Percentiles rank a stretch among this genome's conserved stretches.
Conservation (phyloP, 2,888 invertebrate genomes). For the Poecilus cupreus region DNA sequence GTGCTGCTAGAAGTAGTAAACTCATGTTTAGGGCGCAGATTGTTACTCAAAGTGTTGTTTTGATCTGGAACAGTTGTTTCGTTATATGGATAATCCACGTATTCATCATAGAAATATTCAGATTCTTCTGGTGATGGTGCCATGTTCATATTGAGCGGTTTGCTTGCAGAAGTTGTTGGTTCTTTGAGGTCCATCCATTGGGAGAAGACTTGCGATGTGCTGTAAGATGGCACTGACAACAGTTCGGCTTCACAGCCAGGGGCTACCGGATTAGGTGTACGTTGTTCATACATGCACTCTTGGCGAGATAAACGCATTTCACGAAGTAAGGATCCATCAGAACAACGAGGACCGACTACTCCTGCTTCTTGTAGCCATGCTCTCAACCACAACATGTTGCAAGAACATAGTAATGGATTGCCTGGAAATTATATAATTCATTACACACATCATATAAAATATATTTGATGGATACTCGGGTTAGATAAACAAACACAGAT, state of each 20-base stretch:
- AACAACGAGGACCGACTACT: slow-evolving; percentile 84
- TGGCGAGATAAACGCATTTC: slow-evolving; percentile 82
- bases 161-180: slow-evolving; percentile 72
- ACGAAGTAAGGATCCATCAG: slow-evolving; percentile 85
- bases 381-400: slow-evolving; percentile 88
- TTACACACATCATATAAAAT: no score
- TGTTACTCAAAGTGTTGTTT: slow-evolving; percentile 63
- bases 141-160: slow-evolving; percentile 73
- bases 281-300: slow-evolving; percentile 76
- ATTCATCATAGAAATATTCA: slow-evolving; percentile 89
- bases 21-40: slow-evolving; percentile 65
- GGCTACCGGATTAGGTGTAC: slow-evolving; percentile 75
- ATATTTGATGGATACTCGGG: no score
- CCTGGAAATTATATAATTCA: slow-evolving; percentile 76
- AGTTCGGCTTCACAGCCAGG: slow-evolving; percentile 84
- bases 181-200: slow-evolving; percentile 76
- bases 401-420: slow-evolving; percentile 89
- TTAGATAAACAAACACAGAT: no score
- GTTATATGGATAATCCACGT: slow-evolving; percentile 84
- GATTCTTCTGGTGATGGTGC: slow-evolving; percentile 84
- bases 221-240: slow-evolving; percentile 70
- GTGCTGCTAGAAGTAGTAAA: slow-evolving; percentile 49
- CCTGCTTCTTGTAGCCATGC: slow-evolving; percentile 87
- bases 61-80: slow-evolving; percentile 73
- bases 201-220: slow-evolving; percentile 77